Conservation (phyloP, 1,140 invertebrate species). For the Heliconius nattereri region DNA sequence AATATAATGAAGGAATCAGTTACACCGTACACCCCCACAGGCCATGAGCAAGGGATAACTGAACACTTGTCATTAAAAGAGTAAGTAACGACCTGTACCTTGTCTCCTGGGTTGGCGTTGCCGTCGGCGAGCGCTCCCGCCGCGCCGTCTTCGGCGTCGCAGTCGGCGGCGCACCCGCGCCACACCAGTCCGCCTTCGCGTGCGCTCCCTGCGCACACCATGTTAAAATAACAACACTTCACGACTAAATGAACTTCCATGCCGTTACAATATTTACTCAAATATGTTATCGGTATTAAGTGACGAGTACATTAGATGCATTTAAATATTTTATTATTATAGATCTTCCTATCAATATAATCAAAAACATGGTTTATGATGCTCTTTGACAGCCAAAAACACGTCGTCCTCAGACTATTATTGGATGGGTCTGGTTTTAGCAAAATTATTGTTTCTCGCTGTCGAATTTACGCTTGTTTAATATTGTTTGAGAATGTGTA, state of each 20-base stretch:
- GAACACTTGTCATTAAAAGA: background rate
- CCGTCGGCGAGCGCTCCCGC: slow-evolving; percentile 73
- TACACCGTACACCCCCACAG: too few species aligned
- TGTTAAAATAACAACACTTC: background rate
- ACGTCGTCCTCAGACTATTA: background rate
- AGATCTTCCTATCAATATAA: background rate
- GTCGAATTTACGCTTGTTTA: slow-evolving; percentile 6
- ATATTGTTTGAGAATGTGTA: background rate
- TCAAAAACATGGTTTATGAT: background rate
- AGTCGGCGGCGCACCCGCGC: slow-evolving; percentile 75
- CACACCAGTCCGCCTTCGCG: slow-evolving; percentile 79
- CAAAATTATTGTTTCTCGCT: background rate
- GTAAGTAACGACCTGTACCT: slow-evolving; percentile 51
- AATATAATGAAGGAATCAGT: background rate
- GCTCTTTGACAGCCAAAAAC: background rate
- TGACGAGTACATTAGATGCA: background rate
- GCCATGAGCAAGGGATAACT: too few species aligned
- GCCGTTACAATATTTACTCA: background rate
- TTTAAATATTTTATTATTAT: background rate
- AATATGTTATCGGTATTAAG: background rate
- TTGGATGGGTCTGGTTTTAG: background rate
- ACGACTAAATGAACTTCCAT: background rate
- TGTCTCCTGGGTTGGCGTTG: slow-evolving; percentile 78
- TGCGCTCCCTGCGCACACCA: slow-evolving; percentile 60
- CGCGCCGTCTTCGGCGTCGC: slow-evolving; percentile 76